phyloP scores from a whole-genome alignment of 2,888 invertebrate species.

The Frankliniella fusca region DNA sequence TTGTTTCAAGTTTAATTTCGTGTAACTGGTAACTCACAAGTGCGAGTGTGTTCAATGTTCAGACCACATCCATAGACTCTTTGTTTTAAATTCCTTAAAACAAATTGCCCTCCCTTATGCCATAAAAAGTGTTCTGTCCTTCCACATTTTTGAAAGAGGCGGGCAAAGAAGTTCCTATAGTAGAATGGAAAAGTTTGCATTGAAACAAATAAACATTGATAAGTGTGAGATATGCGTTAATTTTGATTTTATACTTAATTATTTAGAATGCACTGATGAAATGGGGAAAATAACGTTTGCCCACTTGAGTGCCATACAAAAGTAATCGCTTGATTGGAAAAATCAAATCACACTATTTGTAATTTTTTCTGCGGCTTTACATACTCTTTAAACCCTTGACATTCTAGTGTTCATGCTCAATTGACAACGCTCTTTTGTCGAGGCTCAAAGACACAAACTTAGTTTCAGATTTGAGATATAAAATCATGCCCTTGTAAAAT shows the following conservation, averaged over 20 bases:
- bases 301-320: conserved; percentile 1
- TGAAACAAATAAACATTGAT: neutral
- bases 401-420: no score
- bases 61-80: neutral
- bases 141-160: neutral
- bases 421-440: no score
- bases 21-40: neutral
- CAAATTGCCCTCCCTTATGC: neutral
- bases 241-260: neutral
- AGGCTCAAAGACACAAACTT: no score
- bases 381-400: no score
- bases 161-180: conserved; percentile 2
- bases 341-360: neutral
- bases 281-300: neutral
- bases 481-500: no score
- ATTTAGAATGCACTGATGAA: neutral
- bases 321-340: neutral
- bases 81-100: neutral
- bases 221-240: neutral
- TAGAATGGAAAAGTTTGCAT: neutral
- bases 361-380: neutral
- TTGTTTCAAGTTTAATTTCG: neutral
- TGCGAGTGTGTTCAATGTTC: neutral
- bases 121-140: neutral
- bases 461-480: no score